Percentiles rank a stretch among this genome's conserved stretches.
These are phyloP conservation scores for Kuschelorhynchus macadamiae DNA, from an alignment of 2,888 invertebrate genomes.

Conservation along the genomic window DNA sequence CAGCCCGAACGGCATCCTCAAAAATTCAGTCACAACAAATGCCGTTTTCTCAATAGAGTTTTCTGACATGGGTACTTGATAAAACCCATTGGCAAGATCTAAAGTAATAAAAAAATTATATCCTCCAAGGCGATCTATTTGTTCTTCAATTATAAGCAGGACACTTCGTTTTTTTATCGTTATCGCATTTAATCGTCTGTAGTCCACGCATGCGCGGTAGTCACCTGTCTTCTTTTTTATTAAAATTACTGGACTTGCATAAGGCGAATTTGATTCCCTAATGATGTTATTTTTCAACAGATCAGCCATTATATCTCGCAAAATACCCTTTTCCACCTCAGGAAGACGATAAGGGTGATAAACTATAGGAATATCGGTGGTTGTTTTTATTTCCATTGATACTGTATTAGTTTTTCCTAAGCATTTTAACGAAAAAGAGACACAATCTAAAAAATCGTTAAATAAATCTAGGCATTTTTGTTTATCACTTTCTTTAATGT, in stretches of 20 bases:
- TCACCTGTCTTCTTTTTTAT: slow-evolving; percentile 48
- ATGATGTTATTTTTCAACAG: no score
- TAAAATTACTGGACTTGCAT: slow-evolving; percentile 49
- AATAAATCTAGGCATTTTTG: no score
- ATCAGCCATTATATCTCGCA: neutral
- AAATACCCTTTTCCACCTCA: neutral
- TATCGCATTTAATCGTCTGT: slow-evolving; percentile 41
- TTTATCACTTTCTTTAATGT: slow-evolving; percentile 2
- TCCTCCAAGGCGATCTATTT: slow-evolving; percentile 47
- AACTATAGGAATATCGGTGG: no score
- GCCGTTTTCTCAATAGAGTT: slow-evolving; percentile 58
- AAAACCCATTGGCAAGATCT: slow-evolving; percentile 56
- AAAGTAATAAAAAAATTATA: slow-evolving; percentile 45
- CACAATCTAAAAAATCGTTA: neutral
- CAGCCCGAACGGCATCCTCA: slow-evolving; percentile 16
- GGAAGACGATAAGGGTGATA: neutral
- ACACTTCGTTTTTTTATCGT: slow-evolving; percentile 35
- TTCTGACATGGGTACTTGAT: slow-evolving; percentile 11
- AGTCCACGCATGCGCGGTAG: slow-evolving; percentile 47
- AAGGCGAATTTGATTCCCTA: neutral
- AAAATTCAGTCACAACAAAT: slow-evolving; percentile 51
- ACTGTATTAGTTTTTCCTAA: neutral
- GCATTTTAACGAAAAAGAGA: neutral
- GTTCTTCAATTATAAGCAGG: slow-evolving; percentile 47
- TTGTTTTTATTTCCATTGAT: neutral